Evolutionary conservation across 1,140 invertebrate genomes (phyloP).

Genomic region (Drosophila ficusphila): DNA sequence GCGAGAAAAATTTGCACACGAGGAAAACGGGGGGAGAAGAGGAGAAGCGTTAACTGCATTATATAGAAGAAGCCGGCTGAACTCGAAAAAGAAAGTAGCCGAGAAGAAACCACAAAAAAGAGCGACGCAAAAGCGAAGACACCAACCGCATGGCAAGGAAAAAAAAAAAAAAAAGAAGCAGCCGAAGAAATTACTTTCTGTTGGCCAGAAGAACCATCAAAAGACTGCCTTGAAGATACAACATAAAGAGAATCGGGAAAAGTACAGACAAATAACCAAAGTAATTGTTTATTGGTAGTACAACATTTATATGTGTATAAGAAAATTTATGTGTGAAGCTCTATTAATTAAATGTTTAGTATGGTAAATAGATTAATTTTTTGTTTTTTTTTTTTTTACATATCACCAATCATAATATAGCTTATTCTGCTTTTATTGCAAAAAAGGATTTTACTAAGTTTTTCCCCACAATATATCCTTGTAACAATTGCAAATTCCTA

Average conservation of each 20-base stretch:
- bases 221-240: background rate
- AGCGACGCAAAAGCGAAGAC: slow-evolving; percentile 1
- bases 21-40: background rate
- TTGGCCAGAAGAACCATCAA: slow-evolving; percentile 9
- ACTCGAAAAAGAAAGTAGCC: slow-evolving; percentile 69
- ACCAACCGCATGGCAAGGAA: background rate
- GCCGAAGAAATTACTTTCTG: slow-evolving; percentile 34
- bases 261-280: slow-evolving; percentile 10
- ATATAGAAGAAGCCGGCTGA: slow-evolving; percentile 36
- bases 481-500: background rate
- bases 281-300: background rate
- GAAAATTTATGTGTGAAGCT: too few species aligned
- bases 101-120: slow-evolving; percentile 51
- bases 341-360: too few species aligned
- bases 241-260: background rate
- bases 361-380: background rate
- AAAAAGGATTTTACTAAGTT: background rate
- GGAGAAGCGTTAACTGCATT: slow-evolving; percentile 23
- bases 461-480: background rate
- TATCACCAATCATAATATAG: too few species aligned
- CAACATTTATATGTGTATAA: too few species aligned
- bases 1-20: slow-evolving; percentile 42
- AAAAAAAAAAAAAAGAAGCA: slow-evolving; percentile 5
- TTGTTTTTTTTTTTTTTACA: background rate
- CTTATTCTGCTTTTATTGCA: too few species aligned